Conservation (phyloP, 53 echinoderm and acorn worm species). For the Paracentrotus lividus region DNA sequence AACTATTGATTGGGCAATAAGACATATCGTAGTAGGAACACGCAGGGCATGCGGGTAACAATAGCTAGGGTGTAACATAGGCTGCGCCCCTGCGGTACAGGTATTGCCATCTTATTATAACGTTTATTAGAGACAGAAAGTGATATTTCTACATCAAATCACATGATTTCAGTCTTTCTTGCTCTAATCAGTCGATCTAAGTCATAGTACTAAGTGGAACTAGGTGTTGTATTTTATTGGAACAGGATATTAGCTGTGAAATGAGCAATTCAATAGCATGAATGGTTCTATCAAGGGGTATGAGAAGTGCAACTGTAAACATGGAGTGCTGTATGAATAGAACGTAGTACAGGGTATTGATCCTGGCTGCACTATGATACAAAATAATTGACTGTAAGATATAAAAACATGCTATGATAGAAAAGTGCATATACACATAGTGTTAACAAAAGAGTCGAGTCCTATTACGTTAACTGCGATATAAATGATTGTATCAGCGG, state of each 20-base stretch:
- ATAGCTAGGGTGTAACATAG: neutral
- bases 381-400: neutral
- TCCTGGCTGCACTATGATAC: neutral
- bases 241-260: constrained; percentile 26
- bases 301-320: constrained; percentile 13
- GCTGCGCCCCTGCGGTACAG: neutral
- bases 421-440: neutral
- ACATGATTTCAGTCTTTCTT: no score
- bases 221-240: neutral
- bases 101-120: neutral
- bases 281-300: neutral
- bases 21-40: neutral
- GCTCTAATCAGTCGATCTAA: no score
- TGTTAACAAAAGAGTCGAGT: neutral
- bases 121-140: no score
- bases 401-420: neutral
- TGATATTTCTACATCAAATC: no score
- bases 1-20: neutral
- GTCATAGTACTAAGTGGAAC: neutral
- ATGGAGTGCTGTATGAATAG: neutral
- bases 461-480: neutral
- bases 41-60: neutral
- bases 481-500: no score
- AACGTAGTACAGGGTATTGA: neutral
- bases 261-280: neutral